A percentile compares a stretch with the other conserved stretches of the same genome.
Conservation (phyloP, 2,113 vertebrate species). For the Gopherus flavomarginatus region DNA sequence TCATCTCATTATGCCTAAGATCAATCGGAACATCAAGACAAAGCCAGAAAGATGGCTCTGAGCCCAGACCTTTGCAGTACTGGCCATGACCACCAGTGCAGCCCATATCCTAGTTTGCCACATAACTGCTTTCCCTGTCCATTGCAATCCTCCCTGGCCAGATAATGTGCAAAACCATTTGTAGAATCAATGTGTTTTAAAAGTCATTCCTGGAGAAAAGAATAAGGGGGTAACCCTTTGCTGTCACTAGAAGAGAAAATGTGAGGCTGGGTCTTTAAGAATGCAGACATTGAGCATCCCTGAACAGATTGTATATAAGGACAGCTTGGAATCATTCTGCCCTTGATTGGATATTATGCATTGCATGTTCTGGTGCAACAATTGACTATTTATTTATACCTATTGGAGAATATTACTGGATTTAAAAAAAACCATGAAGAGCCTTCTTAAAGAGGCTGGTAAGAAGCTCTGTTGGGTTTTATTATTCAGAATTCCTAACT, state of each 20-base stretch:
- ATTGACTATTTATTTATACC: background rate
- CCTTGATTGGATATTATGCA: background rate
- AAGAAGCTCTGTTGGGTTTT: background rate
- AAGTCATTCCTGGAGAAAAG: slow-evolving; percentile 24
- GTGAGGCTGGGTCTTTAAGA: slow-evolving; percentile 19
- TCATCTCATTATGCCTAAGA: slow-evolving; percentile 9
- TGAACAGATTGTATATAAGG: background rate
- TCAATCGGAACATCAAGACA: background rate
- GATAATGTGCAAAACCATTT: background rate
- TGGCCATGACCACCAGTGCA: background rate
- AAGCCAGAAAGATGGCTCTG: slow-evolving; percentile 49
- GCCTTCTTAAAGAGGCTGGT: background rate
- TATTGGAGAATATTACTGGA: fast-evolving
- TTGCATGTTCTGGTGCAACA: background rate
- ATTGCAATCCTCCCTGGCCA: background rate
- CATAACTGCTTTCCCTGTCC: slow-evolving; percentile 25
- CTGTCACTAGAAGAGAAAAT: slow-evolving; percentile 28
- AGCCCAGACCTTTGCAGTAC: slow-evolving; percentile 52
- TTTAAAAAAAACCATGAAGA: background rate
- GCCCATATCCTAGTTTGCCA: background rate
- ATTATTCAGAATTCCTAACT: background rate
- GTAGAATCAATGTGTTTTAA: slow-evolving; percentile 16
- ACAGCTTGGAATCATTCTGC: background rate
- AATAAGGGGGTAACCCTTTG: background rate
- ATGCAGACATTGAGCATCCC: background rate